Evolutionary conservation across 1,140 invertebrate genomes (phyloP).

Genomic region (Micrasema longulum): DNA sequence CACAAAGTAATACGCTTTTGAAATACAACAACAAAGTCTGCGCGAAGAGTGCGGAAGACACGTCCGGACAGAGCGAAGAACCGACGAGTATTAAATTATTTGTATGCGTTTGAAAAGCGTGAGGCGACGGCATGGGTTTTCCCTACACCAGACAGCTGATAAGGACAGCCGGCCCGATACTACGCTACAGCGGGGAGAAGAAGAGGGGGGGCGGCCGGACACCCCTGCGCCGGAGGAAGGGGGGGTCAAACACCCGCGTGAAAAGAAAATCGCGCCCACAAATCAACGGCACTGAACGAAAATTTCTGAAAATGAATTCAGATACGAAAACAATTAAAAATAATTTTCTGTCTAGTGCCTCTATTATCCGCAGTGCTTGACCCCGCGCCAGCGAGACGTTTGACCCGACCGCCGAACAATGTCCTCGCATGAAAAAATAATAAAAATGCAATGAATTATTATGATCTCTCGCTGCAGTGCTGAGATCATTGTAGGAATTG

Average conservation of each 20-base stretch:
- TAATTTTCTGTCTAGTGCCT: too few species aligned
- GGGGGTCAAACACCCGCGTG: neutral
- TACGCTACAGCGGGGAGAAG: neutral
- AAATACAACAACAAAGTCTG: too few species aligned
- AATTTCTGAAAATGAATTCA: too few species aligned
- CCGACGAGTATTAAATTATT: neutral
- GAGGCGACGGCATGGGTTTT: conserved; percentile 23
- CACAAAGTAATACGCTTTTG: neutral
- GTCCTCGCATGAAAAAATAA: neutral
- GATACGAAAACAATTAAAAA: too few species aligned
- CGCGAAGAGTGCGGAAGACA: neutral
- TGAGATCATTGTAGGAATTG: neutral
- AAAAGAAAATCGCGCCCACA: neutral
- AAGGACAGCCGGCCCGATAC: conserved; percentile 6
- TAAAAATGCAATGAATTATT: conserved; percentile 7
- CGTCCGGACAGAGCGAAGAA: conserved; percentile 11
- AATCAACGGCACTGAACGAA: neutral
- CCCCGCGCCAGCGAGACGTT: neutral
- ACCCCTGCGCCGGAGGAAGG: too few species aligned
- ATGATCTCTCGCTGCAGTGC: neutral
- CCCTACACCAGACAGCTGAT: conserved; percentile 21
- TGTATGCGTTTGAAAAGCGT: conserved; percentile 17
- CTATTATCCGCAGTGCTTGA: neutral
- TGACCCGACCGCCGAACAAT: neutral
- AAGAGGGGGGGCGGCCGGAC: conserved; percentile 1